A percentile compares a stretch with the other conserved stretches of the same genome.
phyloP scores from a whole-genome alignment of 1,140 invertebrate genomes.

The Dendroctonus ponderosae region DNA sequence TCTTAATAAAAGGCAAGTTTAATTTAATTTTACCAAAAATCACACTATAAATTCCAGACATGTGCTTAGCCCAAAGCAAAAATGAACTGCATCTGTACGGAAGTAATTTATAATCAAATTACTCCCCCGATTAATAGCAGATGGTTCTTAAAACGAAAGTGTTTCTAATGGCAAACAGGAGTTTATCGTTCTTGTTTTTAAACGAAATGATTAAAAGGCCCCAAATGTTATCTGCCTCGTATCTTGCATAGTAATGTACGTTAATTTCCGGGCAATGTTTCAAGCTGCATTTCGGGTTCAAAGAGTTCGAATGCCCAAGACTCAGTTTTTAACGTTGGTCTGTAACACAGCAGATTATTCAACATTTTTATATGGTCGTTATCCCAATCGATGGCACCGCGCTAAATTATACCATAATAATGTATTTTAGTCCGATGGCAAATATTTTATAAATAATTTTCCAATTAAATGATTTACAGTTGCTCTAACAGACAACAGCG shows the following conservation, averaged over 20 bases:
- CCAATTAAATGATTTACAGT: too few relatives aligned
- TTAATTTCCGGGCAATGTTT: too few relatives aligned
- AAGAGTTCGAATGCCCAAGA: not conserved
- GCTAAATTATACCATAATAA: too few relatives aligned
- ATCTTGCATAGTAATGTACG: constrained; percentile 1
- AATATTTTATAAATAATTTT: too few relatives aligned
- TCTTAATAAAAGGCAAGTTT: constrained; percentile 42
- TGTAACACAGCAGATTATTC: too few relatives aligned
- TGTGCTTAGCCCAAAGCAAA: not conserved
- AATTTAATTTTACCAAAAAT: not conserved
- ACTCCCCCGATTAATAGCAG: not conserved
- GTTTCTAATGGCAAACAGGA: not conserved
- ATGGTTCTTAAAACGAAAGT: constrained; percentile 2
- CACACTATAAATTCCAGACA: not conserved
- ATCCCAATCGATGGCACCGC: too few relatives aligned
- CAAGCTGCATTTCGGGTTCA: not conserved
- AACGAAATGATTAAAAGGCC: not conserved
- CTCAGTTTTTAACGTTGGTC: not conserved
- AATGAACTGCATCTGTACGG: constrained; percentile 8
- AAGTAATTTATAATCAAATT: constrained; percentile 2
- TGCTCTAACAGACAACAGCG: too few relatives aligned
- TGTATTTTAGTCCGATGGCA: too few relatives aligned
- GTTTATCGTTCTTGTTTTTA: constrained; percentile 1
- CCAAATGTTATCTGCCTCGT: not conserved
- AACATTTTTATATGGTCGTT: too few relatives aligned